These are phyloP conservation scores for Apteryx mantelli DNA, from an alignment of 2,113 vertebrate species.

Conservation along the genomic window DNA sequence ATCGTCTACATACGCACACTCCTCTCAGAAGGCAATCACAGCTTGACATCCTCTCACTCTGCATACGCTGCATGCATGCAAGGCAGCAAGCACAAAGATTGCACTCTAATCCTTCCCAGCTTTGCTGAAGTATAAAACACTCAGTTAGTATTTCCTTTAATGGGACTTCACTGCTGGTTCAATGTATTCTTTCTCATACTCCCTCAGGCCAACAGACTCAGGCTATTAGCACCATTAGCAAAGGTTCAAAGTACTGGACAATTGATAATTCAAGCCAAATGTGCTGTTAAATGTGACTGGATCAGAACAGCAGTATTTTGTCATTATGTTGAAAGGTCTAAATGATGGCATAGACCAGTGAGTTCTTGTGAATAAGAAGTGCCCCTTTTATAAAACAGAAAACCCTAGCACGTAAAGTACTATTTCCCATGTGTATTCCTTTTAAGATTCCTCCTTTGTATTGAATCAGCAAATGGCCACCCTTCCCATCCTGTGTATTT, in stretches of 20 bases:
- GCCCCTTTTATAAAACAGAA: neutral
- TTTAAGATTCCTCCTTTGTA: neutral
- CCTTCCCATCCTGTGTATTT: neutral
- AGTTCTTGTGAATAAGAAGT: rapidly evolving
- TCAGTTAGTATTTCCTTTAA: neutral
- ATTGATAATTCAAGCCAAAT: neutral
- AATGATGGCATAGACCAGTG: neutral
- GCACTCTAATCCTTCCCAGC: neutral
- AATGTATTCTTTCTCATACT: rapidly evolving
- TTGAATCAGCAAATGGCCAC: neutral
- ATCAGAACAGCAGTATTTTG: neutral
- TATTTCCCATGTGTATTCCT: neutral
- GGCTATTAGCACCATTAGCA: neutral
- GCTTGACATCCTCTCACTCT: neutral
- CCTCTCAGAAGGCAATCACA: neutral
- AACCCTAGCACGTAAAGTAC: neutral
- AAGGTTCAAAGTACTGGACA: neutral
- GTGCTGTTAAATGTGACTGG: neutral
- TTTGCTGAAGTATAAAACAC: neutral
- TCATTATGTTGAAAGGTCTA: neutral
- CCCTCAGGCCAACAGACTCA: neutral
- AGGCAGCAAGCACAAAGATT: neutral
- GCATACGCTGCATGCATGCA: neutral
- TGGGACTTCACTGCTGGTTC: neutral
- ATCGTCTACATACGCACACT: rapidly evolving